Conservation (phyloP, 1,140 invertebrate species). For the Zaprionus capensis region DNA sequence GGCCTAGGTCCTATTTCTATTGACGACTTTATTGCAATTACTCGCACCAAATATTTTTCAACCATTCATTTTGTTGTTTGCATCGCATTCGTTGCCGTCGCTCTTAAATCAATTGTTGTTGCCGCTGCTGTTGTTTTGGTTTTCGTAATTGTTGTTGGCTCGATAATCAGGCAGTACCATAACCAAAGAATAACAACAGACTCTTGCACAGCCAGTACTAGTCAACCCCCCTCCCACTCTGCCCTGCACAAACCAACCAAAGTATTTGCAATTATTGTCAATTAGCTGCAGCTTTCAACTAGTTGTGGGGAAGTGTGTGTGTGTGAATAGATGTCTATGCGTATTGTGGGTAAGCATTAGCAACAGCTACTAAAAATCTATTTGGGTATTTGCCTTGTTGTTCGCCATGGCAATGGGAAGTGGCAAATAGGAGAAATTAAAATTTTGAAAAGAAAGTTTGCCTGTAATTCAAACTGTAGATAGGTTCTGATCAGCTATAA, state of each 20-base stretch:
- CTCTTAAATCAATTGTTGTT: constrained; percentile 25
- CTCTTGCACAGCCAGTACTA: neutral
- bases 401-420: neutral
- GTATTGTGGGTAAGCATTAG: neutral
- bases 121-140: constrained; percentile 5
- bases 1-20: constrained; percentile 36
- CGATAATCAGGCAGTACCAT: constrained; percentile 59
- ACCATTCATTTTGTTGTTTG: constrained; percentile 61
- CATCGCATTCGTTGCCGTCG: neutral
- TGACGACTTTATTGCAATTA: constrained; percentile 76
- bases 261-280: constrained; percentile 73
- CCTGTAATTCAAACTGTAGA: too few relatives aligned
- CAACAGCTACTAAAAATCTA: neutral
- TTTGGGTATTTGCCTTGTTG: neutral
- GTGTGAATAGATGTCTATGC: neutral
- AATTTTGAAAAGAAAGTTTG: neutral
- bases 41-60: constrained; percentile 67
- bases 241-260: neutral
- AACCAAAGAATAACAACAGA: constrained; percentile 35
- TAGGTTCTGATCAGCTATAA: too few relatives aligned
- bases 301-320: neutral
- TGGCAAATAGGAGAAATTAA: neutral
- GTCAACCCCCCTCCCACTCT: constrained; percentile 16
- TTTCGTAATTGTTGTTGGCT: constrained; percentile 40
- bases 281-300: constrained; percentile 57